Conservation (phyloP, 2,888 invertebrate species). For the Cinara cedri region DNA sequence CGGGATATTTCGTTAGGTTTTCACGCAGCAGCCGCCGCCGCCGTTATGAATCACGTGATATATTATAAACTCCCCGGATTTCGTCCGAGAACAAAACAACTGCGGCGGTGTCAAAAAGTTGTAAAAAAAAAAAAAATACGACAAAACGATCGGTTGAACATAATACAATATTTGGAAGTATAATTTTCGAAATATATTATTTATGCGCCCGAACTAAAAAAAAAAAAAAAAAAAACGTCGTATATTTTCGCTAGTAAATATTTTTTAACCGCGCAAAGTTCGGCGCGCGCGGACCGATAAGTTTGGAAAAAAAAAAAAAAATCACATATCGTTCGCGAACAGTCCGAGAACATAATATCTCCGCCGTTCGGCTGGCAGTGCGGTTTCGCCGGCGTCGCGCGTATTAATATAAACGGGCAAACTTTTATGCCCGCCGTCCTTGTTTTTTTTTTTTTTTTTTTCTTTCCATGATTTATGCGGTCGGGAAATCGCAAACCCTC, state of each 20-base stretch:
- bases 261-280: not conserved
- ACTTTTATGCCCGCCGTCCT: constrained; percentile 12
- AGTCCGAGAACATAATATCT: not conserved
- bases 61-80: not conserved
- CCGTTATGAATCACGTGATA: not conserved
- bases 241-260: constrained; percentile 5
- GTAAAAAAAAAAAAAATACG: no score
- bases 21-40: no score
- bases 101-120: not conserved
- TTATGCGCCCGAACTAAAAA: not conserved
- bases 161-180: no score
- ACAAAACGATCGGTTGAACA: not conserved
- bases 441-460: no score
- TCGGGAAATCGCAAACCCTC: not conserved
- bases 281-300: not conserved
- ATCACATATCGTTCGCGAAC: not conserved
- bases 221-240: not conserved
- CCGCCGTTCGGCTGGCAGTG: not conserved
- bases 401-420: constrained; percentile 32
- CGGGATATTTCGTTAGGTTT: no score
- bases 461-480: constrained; percentile 13
- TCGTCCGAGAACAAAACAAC: not conserved
- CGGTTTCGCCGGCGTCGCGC: not conserved
- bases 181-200: not conserved
- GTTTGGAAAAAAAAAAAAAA: not conserved